Conservation (phyloP, 92 coral and sea anemone species). For the Virgularia gustaviana region DNA sequence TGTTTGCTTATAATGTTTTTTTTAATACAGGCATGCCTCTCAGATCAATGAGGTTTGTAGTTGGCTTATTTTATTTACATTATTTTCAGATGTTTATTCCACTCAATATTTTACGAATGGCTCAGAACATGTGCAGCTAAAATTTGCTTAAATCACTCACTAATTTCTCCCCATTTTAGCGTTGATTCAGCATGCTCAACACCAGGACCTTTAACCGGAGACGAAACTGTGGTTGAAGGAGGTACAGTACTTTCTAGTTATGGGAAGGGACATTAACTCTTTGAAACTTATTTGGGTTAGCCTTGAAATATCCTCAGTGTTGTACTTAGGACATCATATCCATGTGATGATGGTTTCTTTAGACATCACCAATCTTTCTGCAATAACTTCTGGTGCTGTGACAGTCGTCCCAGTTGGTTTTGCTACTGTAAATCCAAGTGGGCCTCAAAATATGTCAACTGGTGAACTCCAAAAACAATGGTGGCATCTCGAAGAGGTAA, state of each 20-base stretch:
- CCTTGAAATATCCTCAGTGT: neutral
- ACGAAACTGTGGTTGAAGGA: slow-evolving; percentile 68
- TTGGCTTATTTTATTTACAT: too few species aligned
- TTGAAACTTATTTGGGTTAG: neutral
- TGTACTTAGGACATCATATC: neutral
- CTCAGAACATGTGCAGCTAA: neutral
- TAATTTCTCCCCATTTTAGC: slow-evolving; percentile 35
- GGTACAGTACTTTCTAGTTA: slow-evolving; percentile 37
- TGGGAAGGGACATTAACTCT: too few species aligned
- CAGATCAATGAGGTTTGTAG: slow-evolving; percentile 30
- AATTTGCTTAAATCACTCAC: neutral
- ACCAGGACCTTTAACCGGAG: slow-evolving; percentile 70
- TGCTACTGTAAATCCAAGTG: slow-evolving; percentile 23
- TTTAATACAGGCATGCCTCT: slow-evolving; percentile 15
- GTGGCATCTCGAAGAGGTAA: slow-evolving; percentile 99
- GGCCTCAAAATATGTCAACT: slow-evolving; percentile 43
- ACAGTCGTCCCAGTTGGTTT: slow-evolving; percentile 54
- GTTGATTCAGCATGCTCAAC: slow-evolving; percentile 95
- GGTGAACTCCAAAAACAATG: slow-evolving; percentile 77
- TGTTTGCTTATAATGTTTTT: neutral
- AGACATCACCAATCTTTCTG: slow-evolving; percentile 51
- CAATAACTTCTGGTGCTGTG: slow-evolving; percentile 41
- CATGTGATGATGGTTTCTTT: neutral
- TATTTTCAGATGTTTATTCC: neutral
- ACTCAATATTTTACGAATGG: neutral